Conservation (phyloP, 2,113 vertebrate genomes). For the Neogobius melanostomus region DNA sequence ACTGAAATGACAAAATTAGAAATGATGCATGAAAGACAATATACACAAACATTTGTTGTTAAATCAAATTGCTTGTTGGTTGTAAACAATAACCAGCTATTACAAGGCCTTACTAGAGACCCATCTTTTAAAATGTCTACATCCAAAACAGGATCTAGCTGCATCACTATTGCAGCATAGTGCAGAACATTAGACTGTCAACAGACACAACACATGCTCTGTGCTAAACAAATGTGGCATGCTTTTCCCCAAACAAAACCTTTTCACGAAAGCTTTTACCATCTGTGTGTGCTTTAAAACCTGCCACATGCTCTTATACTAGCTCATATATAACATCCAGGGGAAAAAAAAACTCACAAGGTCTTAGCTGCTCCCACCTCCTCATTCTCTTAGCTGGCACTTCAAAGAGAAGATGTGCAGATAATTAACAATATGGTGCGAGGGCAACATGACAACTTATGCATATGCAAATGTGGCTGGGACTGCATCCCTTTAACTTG, state of each 20-base stretch:
- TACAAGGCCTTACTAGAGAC: not conserved
- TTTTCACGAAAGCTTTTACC: not conserved
- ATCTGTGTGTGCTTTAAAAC: conserved; percentile 17
- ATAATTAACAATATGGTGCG: conserved; percentile 47
- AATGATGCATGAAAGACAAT: conserved; percentile 30
- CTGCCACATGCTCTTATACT: not conserved
- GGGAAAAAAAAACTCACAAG: conserved; percentile 21
- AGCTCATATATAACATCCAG: conserved; percentile 9
- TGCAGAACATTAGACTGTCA: not conserved
- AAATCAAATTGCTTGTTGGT: conserved; percentile 29
- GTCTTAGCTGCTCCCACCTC: conserved; percentile 30
- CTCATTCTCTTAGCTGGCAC: conserved; percentile 3
- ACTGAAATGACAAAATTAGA: conserved; percentile 38
- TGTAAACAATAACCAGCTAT: conserved; percentile 30
- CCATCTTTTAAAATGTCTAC: not conserved
- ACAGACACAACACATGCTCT: not conserved
- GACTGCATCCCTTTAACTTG: conserved; percentile 14
- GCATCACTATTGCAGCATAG: not conserved
- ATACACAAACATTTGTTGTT: conserved; percentile 33
- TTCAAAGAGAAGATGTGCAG: conserved; percentile 19
- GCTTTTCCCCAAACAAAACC: not conserved
- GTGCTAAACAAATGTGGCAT: not conserved
- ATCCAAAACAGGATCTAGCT: no score
- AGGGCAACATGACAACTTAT: conserved; percentile 37
- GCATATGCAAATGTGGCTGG: conserved; percentile 41